Evolutionary conservation across 2,888 invertebrate species (phyloP).

Genomic region (Synanthedon formicaeformis): DNA sequence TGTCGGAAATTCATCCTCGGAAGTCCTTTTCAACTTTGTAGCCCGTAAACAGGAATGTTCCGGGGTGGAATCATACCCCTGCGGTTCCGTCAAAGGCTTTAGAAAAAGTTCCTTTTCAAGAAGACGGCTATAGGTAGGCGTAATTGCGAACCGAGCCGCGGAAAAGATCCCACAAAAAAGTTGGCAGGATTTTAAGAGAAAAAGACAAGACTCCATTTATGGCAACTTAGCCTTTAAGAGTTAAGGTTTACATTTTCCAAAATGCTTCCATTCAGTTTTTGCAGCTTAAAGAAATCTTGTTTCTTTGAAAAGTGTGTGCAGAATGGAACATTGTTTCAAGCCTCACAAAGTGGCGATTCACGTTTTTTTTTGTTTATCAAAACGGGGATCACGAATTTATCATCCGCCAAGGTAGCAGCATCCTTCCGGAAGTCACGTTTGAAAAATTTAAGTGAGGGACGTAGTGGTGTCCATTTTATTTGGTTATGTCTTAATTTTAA

Average conservation of each 20-base stretch:
- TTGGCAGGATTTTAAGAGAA: neutral
- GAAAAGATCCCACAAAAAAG: neutral
- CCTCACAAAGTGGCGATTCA: too few relatives aligned
- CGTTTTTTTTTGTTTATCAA: neutral
- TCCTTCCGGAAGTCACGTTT: slow-evolving; percentile 9
- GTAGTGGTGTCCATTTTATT: slow-evolving; percentile 4
- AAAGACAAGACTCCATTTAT: neutral
- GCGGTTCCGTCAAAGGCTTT: slow-evolving; percentile 12
- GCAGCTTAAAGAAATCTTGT: too few relatives aligned
- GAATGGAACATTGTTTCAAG: too few relatives aligned
- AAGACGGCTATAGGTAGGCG: slow-evolving; percentile 3
- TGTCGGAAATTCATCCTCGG: slow-evolving; percentile 13
- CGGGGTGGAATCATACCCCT: slow-evolving; percentile 11
- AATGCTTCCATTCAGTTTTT: too few relatives aligned
- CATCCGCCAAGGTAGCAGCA: slow-evolving; percentile 3
- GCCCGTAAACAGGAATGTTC: slow-evolving; percentile 10
- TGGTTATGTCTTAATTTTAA: too few relatives aligned
- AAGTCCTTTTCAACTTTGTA: slow-evolving; percentile 14
- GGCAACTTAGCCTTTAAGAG: neutral
- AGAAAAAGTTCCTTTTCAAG: slow-evolving; percentile 9
- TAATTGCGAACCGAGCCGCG: slow-evolving; percentile 8
- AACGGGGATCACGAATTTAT: neutral
- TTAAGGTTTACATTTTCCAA: too few relatives aligned
- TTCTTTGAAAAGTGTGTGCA: too few relatives aligned
- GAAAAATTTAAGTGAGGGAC: slow-evolving; percentile 11